A percentile compares a stretch with the other conserved stretches of the same genome.
Conservation (phyloP, 2,888 invertebrate species). For the Hydropsyche betteni region DNA sequence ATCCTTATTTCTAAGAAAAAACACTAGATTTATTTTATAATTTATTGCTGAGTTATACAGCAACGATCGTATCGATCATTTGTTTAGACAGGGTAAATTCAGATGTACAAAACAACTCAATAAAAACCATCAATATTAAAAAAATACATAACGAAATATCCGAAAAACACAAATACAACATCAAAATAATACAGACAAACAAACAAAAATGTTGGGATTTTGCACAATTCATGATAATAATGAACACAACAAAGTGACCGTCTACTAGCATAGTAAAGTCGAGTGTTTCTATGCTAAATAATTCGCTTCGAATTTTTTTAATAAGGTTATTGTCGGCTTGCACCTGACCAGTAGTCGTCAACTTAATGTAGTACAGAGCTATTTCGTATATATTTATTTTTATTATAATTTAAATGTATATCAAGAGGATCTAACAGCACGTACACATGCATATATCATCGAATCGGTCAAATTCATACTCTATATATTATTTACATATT, state of each 20-base stretch:
- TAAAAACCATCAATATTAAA: no score
- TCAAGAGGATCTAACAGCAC: neutral
- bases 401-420: no score
- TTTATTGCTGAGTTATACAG: conserved; percentile 29
- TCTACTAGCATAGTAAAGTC: conserved; percentile 29
- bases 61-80: conserved; percentile 8
- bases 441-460: neutral
- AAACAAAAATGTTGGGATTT: no score
- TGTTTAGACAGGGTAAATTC: neutral
- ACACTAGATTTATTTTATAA: neutral
- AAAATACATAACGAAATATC: no score
- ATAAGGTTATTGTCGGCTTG: conserved; percentile 29
- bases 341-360: conserved; percentile 25
- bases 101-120: no score
- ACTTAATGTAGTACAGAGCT: conserved; percentile 11
- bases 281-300: conserved; percentile 21
- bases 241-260: conserved; percentile 28
- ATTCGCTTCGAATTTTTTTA: conserved; percentile 14
- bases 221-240: neutral
- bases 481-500: neutral
- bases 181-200: no score
- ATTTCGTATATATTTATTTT: neutral
- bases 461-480: neutral
- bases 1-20: neutral
- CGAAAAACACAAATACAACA: no score